Conservation (phyloP, 2,888 invertebrate genomes). For the Nemotelus pantherinus region DNA sequence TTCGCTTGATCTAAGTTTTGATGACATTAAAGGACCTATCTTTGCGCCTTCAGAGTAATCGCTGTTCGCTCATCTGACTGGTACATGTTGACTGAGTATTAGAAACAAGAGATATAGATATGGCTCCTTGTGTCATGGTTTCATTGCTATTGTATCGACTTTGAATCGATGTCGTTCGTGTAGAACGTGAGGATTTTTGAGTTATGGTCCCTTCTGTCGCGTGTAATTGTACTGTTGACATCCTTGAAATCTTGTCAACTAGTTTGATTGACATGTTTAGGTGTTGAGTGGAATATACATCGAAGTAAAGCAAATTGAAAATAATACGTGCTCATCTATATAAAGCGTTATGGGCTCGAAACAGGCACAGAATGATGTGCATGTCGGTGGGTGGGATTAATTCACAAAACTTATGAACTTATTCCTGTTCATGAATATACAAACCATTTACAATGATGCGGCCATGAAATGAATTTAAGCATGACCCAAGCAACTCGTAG, state of each 20-base stretch:
- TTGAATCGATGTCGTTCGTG: conserved; percentile 21
- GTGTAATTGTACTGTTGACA: conserved; percentile 40
- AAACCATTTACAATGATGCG: no score
- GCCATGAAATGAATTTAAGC: no score
- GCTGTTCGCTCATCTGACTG: neutral
- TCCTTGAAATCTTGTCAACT: conserved; percentile 40
- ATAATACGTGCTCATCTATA: no score
- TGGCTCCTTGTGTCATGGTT: neutral
- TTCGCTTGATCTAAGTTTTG: conserved; percentile 15
- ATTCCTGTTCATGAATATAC: no score
- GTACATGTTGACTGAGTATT: conserved; percentile 15
- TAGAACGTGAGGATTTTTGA: conserved; percentile 46
- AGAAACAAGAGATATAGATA: neutral
- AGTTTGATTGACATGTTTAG: conserved; percentile 44
- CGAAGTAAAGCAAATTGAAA: no score
- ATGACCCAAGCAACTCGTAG: no score
- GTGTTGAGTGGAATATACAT: conserved; percentile 33
- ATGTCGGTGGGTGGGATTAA: no score
- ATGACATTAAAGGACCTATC: neutral
- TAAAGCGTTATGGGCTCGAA: no score
- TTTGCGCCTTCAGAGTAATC: conserved; percentile 15
- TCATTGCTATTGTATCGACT: neutral
- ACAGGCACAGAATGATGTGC: no score
- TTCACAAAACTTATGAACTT: no score
- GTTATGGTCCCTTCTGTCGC: conserved; percentile 41